Evolutionary conservation across 2,888 invertebrate genomes (phyloP).

Genomic region (Eupsilia transversa): DNA sequence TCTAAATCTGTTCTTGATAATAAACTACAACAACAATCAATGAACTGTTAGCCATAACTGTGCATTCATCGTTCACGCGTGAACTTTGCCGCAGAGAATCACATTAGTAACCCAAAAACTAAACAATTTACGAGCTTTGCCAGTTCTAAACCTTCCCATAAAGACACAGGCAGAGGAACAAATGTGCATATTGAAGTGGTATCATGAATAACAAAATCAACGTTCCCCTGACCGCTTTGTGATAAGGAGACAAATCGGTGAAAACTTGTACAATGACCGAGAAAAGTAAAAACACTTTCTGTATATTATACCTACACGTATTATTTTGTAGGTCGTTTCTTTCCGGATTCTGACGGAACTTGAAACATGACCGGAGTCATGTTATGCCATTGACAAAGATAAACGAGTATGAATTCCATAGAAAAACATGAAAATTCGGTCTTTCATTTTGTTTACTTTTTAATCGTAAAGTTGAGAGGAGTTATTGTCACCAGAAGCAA

Average conservation of each 20-base stretch:
- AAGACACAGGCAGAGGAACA: conserved; percentile 46
- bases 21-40: conserved; percentile 45
- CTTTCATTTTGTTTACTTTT: conserved; percentile 17
- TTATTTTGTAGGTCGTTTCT: conserved; percentile 67
- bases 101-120: conserved; percentile 32
- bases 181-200: conserved; percentile 54
- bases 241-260: conserved; percentile 83
- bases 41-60: conserved; percentile 53
- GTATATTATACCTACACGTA: conserved; percentile 62
- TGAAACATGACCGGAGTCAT: conserved; percentile 45
- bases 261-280: conserved; percentile 79
- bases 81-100: conserved; percentile 41
- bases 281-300: conserved; percentile 87
- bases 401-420: conserved; percentile 14
- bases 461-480: background rate
- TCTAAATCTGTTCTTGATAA: too few relatives aligned
- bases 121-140: conserved; percentile 32
- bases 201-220: conserved; percentile 71
- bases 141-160: conserved; percentile 53
- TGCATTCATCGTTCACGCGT: conserved; percentile 53
- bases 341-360: conserved; percentile 65
- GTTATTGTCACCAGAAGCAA: background rate
- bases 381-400: conserved; percentile 51
- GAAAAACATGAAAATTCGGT: conserved; percentile 32
- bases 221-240: conserved; percentile 83